Base-by-base conservation (phyloP, 2,888 invertebrate genomes). In the Amphipyra tragopoginis region DNA sequence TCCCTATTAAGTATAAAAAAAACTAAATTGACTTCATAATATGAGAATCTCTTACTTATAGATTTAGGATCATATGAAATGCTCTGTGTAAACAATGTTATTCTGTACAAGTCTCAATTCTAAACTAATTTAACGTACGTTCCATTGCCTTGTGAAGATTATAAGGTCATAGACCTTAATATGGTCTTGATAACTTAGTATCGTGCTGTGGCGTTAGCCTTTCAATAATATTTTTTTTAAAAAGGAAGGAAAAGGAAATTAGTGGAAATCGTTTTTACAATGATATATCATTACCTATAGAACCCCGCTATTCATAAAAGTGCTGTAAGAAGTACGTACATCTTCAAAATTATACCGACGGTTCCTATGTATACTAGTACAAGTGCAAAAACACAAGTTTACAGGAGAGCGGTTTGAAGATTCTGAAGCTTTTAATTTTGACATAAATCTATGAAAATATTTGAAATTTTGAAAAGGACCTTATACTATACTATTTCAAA, bases 241-340 rank as follows among this genome's bases (percentile, higher is more conserved):
- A n/a, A n/a, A n/a, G n/a, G n/a, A n/a, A n/a, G n/a, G n/a, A n/a
- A n/a, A n/a, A n/a, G n/a, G n/a, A n/a, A n/a, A n/a, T n/a, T n/a
- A n/a, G n/a, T 64, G 48, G 39, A 56, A 56, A 71, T 65, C 21
- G 42, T 52, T 47, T 42, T 57, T 72, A 65, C 58, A 52, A 48
- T 50, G 4, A 52, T 44, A 50, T 15, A 40, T n/a, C n/a, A 11
- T 26, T 44, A 43, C 21, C 11, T 21, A 3, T 21, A 5, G 6
- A 26, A n/a, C 1, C n/a, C 26, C 26, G 10, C 8, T 34, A 47
- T 13, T 47, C 8, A 33, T 33, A 47, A 13, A 45, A 13, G 33
- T 42, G 42, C 42, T 15, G 2, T 15, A 2, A 14, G 9, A 15
- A 8, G 0, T 15, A 14, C 10, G 9, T 42, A 2, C n/a, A n/a